Conservation (phyloP, 2,113 vertebrate species). For the Triplophysa rosa region DNA sequence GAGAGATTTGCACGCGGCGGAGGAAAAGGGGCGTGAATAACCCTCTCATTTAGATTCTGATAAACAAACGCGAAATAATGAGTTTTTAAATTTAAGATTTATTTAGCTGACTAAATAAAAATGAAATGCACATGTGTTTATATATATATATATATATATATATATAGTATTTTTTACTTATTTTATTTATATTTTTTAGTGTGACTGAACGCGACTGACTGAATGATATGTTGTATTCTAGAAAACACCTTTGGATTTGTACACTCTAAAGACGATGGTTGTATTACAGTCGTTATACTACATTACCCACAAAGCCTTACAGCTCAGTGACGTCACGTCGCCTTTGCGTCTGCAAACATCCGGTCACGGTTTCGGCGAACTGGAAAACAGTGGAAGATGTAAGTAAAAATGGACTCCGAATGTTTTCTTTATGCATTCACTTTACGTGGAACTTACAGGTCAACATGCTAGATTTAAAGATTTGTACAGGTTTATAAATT, state of each 20-base stretch:
- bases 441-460: not conserved
- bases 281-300: constrained; percentile 35
- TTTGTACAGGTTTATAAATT: not conserved
- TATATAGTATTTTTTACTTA: too few species aligned
- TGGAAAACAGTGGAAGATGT: not conserved
- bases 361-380: constrained; percentile 36
- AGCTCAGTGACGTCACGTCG: constrained; percentile 36
- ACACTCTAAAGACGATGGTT: too few species aligned
- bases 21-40: not conserved
- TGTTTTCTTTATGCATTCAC: not conserved
- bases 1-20: accelerated
- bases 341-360: constrained; percentile 33
- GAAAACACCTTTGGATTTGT: too few species aligned
- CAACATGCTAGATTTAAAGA: too few species aligned
- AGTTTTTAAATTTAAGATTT: not conserved
- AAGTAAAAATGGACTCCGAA: not conserved
- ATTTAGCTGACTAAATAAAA: too few species aligned
- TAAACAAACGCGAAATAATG: not conserved
- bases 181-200: not conserved
- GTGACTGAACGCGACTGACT: too few species aligned
- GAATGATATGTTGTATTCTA: not conserved
- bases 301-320: constrained; percentile 55
- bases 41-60: not conserved
- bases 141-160: too few species aligned
- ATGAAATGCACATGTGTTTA: too few species aligned